Evolutionary conservation across 2,888 invertebrate genomes (phyloP), one percentile per base, ranked within the genome.

Genomic region (Hemicrepidius hirtus): DNA sequence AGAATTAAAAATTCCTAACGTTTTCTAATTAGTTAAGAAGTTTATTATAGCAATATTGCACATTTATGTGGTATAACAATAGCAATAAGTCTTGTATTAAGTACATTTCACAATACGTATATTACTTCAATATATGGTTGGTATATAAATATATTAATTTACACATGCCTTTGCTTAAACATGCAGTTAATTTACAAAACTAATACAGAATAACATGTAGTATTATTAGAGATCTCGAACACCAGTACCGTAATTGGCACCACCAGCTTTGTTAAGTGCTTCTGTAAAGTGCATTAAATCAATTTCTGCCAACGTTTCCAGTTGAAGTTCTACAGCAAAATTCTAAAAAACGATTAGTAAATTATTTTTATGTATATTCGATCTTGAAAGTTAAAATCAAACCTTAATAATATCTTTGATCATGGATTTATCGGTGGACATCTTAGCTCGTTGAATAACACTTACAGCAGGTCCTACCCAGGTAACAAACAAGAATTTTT

Each of bases 171-270:
- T 57, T 37, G 35, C n/a, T 57, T 57, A 57, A 57, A 57, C 16
- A 55, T 55, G 67, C 59, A 57, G 59, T 18, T 35, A 68, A 68
- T 68, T 28, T 62, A 68, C 62, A 68, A 62, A 37, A 53, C 62
- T 68, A 62, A 59, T 57, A 57, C 18, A 57, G 35, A 57, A 57
- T 3, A 0, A 53, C n/a, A 12, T 1, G 5, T 21, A 10, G 18
- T 18, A 62, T 59, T 37, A 63, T 89, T 88, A 89, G 87, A 88
- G 88, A 82, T 92, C 92, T 83, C 93, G 88, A 78, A 92, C 88
- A 49, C 94, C 94, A 57, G 94, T 94, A 62, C 94, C 94, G 82
- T 94, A 94, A 86, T 94, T 94, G 67, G 94, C 94, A 76, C 94
- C 94, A 40, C 94, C 93, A 71, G 94, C 94, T 83, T 91, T 91